Evolutionary conservation across 2,797 vertebrate genomes (phyloP), one percentile per base, ranked within the genome.

Genomic region (Huso huso): DNA sequence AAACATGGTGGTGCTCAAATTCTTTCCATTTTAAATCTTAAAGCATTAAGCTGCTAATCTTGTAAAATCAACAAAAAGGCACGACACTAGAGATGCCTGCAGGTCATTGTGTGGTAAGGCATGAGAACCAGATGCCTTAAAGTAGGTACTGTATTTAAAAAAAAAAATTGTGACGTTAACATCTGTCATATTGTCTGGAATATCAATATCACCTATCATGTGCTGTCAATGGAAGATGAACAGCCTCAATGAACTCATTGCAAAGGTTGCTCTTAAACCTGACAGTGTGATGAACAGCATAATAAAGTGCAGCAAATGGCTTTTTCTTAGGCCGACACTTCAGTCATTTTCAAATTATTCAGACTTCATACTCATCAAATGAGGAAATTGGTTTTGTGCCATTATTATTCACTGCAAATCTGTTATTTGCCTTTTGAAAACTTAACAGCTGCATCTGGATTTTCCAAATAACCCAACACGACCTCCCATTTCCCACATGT

Each of bases 181-280:
- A 62, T 62, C 53, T 55, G 18, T 48, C 61, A 23, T 18, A 10
- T 62, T 23, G 61, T 37, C 18, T 9, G 18, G 18, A 37, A 9
- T 62, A 62, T 62, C 61, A 62, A 9, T 48, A 37, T 37, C 61
- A 9, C 61, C 18, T 18, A 37, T 62, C 15, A 48, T 37, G 18
- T 62, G 13, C 23, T 37, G 18, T 12, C 61, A 62, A 37, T 62
- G 61, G 3, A 62, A 62, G 61, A 62, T 37, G 61, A 18, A 62
- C 13, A 48, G 61, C 61, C 11, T 9, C 61, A 23, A 37, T 62
- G 18, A 62, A 48, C 61, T 48, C 18, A 18, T 62, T 62, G 61
- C 61, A 62, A 37, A 62, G 61, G 12, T 62, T 62, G 61, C 61
- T 62, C 61, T 62, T 62, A 62, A 62, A 62, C 61, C 18, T 62